Conservation (phyloP, 2,113 vertebrate species). For the Xerus inauris region DNA sequence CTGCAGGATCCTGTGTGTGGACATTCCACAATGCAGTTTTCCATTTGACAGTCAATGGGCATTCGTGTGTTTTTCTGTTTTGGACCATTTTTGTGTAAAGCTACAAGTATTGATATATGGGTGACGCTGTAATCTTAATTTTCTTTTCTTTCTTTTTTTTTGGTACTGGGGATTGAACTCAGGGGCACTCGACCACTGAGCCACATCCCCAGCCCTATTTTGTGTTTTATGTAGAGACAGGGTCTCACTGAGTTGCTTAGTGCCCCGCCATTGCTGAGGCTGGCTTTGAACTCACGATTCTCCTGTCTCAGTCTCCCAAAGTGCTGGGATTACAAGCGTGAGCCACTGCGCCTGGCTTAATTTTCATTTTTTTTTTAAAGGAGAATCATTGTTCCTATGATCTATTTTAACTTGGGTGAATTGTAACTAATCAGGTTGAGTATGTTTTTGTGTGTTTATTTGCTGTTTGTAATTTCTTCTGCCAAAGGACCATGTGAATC, state of each 20-base stretch:
- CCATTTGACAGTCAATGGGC: not conserved
- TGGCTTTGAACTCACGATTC: no score
- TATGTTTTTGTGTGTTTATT: not conserved
- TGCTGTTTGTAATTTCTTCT: not conserved
- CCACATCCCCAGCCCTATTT: no score
- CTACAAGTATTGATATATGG: not conserved
- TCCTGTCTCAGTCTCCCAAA: no score
- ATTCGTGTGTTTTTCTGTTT: not conserved
- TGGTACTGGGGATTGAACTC: no score
- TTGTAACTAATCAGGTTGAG: fast-evolving
- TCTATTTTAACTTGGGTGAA: not conserved
- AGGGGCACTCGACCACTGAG: no score
- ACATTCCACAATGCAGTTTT: not conserved
- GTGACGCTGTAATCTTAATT: not conserved
- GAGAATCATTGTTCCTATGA: not conserved
- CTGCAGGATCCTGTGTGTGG: not conserved
- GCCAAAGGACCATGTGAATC: not conserved
- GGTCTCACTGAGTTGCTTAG: no score
- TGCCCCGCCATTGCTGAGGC: no score
- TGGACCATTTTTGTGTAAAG: not conserved
- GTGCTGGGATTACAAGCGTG: no score
- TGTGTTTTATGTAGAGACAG: no score
- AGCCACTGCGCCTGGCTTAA: no score
- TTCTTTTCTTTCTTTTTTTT: no score
- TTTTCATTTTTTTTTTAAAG: no score